Evolutionary conservation across 2,888 invertebrate species (phyloP).

Genomic region (Ochlodes sylvanus): DNA sequence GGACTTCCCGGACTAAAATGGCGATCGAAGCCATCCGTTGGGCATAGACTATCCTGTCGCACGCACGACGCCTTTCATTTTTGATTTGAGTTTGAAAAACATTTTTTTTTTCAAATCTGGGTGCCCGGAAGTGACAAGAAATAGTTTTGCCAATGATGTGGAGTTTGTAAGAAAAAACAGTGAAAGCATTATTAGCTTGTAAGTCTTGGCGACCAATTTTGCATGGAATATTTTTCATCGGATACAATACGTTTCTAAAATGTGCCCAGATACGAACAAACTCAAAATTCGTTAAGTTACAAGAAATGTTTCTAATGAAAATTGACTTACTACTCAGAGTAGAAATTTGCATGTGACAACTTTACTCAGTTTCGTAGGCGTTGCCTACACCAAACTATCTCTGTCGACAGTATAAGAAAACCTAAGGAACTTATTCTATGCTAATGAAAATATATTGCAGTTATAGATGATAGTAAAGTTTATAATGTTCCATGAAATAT

Average conservation of each 20-base stretch:
- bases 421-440: conserved; percentile 18
- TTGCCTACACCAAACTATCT: conserved; percentile 29
- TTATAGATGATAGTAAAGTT: too few relatives aligned
- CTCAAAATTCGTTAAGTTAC: too few relatives aligned
- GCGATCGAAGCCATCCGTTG: conserved; percentile 34
- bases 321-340: neutral
- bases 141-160: too few relatives aligned
- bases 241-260: too few relatives aligned
- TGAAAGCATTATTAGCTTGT: too few relatives aligned
- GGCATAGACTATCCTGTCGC: conserved; percentile 22
- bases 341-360: conserved; percentile 30
- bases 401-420: conserved; percentile 15
- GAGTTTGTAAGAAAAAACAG: too few relatives aligned
- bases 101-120: neutral
- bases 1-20: conserved; percentile 35
- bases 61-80: conserved; percentile 1
- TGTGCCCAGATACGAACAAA: too few relatives aligned
- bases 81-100: neutral
- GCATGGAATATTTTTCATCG: too few relatives aligned
- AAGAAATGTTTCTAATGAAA: neutral
- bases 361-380: conserved; percentile 19
- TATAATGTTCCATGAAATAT: too few relatives aligned
- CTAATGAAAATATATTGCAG: too few relatives aligned
- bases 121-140: too few relatives aligned
- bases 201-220: too few relatives aligned